These are phyloP conservation scores for Smittia aterrima DNA, from an alignment of 2,888 invertebrate species.

Conservation along the genomic window DNA sequence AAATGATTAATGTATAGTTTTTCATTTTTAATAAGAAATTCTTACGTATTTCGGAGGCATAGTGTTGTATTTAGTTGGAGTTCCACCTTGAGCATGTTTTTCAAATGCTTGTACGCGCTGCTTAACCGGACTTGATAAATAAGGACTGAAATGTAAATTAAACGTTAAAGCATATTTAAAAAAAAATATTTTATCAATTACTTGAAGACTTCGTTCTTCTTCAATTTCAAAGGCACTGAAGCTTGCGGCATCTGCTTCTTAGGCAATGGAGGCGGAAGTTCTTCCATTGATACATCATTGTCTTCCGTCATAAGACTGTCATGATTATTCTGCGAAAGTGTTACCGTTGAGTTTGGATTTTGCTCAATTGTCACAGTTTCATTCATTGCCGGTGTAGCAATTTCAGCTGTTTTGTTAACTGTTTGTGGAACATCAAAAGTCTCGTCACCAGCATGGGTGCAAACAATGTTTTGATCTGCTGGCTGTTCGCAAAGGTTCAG, in stretches of 20 bases:
- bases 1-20: neutral
- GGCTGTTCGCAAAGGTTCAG: neutral
- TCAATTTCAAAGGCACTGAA: slow-evolving; percentile 2
- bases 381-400: slow-evolving; percentile 11
- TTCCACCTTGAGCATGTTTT: slow-evolving; percentile 47
- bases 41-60: slow-evolving; percentile 12
- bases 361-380: slow-evolving; percentile 22
- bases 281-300: slow-evolving; percentile 21
- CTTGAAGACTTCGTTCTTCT: slow-evolving; percentile 40
- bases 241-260: neutral
- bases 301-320: slow-evolving; percentile 41
- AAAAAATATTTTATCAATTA: no score
- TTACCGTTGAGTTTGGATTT: neutral
- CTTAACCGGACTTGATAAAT: slow-evolving; percentile 60
- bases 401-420: slow-evolving; percentile 15
- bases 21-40: neutral
- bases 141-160: slow-evolving; percentile 55
- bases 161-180: neutral
- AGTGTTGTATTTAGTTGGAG: slow-evolving; percentile 15
- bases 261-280: neutral
- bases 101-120: slow-evolving; percentile 64
- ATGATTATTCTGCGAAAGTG: neutral
- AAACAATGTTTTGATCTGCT: neutral
- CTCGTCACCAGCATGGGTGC: neutral
- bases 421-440: neutral